phyloP scores from a whole-genome alignment of 1,140 invertebrate genomes.

The Parasteatoda tepidariorum region DNA sequence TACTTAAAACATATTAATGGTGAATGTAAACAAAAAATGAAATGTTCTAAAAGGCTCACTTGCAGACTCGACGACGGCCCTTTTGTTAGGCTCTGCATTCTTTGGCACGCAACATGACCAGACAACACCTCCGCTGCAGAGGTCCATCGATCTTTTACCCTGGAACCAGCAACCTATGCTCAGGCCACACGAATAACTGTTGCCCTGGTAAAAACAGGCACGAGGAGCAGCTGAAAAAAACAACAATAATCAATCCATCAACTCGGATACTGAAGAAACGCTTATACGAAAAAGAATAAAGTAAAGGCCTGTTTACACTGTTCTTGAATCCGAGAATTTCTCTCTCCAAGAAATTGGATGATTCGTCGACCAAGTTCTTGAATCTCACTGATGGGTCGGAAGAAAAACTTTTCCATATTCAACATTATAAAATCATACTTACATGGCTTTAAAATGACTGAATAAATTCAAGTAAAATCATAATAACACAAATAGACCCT shows the following conservation, averaged over 20 bases:
- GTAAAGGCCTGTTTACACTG: background rate
- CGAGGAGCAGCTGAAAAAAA: constrained; percentile 87
- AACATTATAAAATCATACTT: no score
- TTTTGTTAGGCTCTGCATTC: constrained; percentile 65
- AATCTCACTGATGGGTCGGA: background rate
- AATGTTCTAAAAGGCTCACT: constrained; percentile 32
- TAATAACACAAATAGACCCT: no score
- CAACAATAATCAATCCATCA: background rate
- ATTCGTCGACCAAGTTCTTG: no score
- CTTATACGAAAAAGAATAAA: background rate
- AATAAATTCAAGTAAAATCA: no score
- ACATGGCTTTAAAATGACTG: no score
- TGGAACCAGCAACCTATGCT: constrained; percentile 90
- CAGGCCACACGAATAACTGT: constrained; percentile 87
- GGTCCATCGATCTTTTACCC: constrained; percentile 83
- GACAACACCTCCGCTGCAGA: constrained; percentile 92
- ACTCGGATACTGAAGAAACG: background rate
- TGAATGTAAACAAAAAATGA: constrained; percentile 31
- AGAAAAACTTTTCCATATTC: no score
- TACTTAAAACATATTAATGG: no score
- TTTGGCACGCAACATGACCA: constrained; percentile 93
- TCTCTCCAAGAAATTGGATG: no score
- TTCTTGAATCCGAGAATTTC: background rate
- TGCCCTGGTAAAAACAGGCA: constrained; percentile 88
- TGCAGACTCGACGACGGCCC: constrained; percentile 41